Base-by-base conservation (phyloP, 2,797 vertebrate genomes). In the Cyprinodon diabolis region DNA sequence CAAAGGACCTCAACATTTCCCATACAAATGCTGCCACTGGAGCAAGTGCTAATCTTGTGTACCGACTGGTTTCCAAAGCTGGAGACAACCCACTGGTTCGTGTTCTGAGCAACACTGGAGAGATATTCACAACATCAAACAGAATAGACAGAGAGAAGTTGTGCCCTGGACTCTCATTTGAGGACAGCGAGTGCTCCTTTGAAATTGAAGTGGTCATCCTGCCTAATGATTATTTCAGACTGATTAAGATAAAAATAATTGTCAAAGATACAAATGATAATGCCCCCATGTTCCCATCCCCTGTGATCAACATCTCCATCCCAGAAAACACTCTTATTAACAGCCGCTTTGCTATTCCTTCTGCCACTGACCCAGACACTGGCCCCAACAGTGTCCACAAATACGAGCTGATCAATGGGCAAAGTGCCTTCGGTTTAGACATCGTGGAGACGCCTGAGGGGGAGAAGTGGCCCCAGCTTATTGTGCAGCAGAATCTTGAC, bases 231-330 rank as follows among this genome's bases (percentile, higher is more conserved):
- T 98, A 97, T 92, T 99, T 99, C 93, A 95, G 98, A 91, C 95
- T 99, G 79, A 99, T 99, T 91, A 99, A 99, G 94, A 98, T 99
- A 84, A 99, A 99, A 95, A 98, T 99, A 71, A 95, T 98, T 45
- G 98, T 99, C 76, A 98, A 97, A 94, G 98, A 99, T 95, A 98
- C 97, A 92, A 99, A 99, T 71, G 98, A 99, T 92, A 99, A 99
- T 85, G 97, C 98, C 47, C 98, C 98, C 81, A 99, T 99, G 98
- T 99, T 99, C 88, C 98, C 98, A 3, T 99, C 97, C 45, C 98
- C 98, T 15, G 98, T 99, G 85, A 99, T 99, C 93, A 99, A 99
- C 95, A 99, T 99, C 89, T 99, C 98, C 82, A 99, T 99, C 87
- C 98, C 98, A 0, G 98, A 99, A 93, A 99, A 99, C 93, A 99